A percentile compares a stretch with the other conserved stretches of the same genome.
These are phyloP conservation scores for Eretmochelys imbricata DNA, from an alignment of 2,113 vertebrate genomes.

Conservation along the genomic window DNA sequence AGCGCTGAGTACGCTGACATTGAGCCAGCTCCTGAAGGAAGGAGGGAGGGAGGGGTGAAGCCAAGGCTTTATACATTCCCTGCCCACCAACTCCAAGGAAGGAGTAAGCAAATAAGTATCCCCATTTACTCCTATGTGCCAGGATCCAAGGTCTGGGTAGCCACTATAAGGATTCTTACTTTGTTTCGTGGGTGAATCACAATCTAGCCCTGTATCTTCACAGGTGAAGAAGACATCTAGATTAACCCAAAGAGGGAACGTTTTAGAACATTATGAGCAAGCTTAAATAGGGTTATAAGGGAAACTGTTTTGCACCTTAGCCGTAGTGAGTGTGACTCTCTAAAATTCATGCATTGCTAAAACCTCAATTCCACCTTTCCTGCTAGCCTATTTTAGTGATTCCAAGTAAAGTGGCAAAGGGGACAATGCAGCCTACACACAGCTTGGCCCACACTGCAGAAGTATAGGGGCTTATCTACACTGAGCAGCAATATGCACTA, in stretches of 20 bases:
- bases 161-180: neutral
- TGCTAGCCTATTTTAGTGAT: neutral
- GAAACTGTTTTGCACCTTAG: neutral
- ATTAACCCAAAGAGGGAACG: neutral
- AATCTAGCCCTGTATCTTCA: neutral
- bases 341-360: neutral
- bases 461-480: no score
- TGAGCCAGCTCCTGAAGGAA: neutral
- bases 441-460: no score
- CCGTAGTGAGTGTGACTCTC: neutral
- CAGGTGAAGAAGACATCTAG: neutral
- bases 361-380: neutral
- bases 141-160: neutral
- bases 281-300: neutral
- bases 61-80: neutral
- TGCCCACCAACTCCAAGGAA: neutral
- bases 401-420: neutral
- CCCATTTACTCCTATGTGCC: neutral
- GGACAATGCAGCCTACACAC: neutral
- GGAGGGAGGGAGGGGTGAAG: neutral
- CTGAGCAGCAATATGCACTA: no score
- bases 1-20: neutral
- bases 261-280: neutral
- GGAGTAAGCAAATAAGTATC: neutral
- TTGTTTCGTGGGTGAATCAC: neutral